Evolutionary conservation across 2,113 vertebrate genomes (phyloP).

Genomic region (human): GRCh38 chr15:77166501-77167000

Average conservation of each 20-base stretch:
- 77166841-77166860: conserved; percentile 17
- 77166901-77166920: not conserved
- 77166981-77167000: not conserved
- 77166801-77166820: not conserved
- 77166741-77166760: not conserved
- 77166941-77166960: not conserved
- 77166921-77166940: not conserved
- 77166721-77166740: not conserved
- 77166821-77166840: not conserved
- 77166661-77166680: not conserved
- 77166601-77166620: not conserved
- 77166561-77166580: not conserved
- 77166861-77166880: not conserved
- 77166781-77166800: not conserved
- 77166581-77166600: not conserved
- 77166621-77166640: conserved; percentile 28
- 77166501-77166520: not conserved
- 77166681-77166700: not conserved
- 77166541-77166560: not conserved
- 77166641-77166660: not conserved
- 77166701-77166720: not conserved
- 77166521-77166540: not conserved
- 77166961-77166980: not conserved
- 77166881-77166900: not conserved
- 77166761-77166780: not conserved